phyloP scores from a whole-genome alignment of 2,888 invertebrate genomes.

The Xestia sexstrigata region DNA sequence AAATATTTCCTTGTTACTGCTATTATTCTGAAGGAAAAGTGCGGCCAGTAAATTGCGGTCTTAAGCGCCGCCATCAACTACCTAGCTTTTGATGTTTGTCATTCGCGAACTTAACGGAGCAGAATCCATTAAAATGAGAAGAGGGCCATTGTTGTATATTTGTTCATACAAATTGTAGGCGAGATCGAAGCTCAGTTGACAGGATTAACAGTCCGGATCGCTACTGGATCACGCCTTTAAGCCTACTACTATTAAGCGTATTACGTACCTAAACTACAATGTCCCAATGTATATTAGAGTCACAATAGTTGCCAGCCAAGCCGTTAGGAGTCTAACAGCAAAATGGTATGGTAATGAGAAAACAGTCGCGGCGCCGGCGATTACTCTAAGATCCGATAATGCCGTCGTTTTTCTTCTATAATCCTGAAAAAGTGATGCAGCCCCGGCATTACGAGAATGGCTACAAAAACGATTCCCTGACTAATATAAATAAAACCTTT shows the following conservation, averaged over 20 bases:
- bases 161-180: conserved; percentile 33
- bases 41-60: conserved; percentile 63
- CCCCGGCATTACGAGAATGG: conserved; percentile 76
- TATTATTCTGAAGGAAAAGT: conserved; percentile 58
- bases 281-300: conserved; percentile 39
- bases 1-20: conserved; percentile 60
- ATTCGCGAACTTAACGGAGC: conserved; percentile 50
- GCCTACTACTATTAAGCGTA: conserved; percentile 47
- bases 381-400: conserved; percentile 88
- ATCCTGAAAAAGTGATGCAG: conserved; percentile 87
- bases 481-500: conserved; percentile 82
- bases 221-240: conserved; percentile 47
- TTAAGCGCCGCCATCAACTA: conserved; percentile 49
- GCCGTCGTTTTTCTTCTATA: conserved; percentile 87
- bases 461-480: conserved; percentile 79
- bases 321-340: conserved; percentile 62
- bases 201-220: conserved; percentile 41
- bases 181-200: conserved; percentile 32
- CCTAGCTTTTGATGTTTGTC: conserved; percentile 60
- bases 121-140: conserved; percentile 52
- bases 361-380: conserved; percentile 80
- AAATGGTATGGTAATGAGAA: conserved; percentile 84
- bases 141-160: conserved; percentile 16
- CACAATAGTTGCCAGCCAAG: conserved; percentile 45
- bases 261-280: conserved; percentile 30